These are phyloP conservation scores for Automeris io DNA, from an alignment of 2,888 invertebrate species.

Conservation along the genomic window DNA sequence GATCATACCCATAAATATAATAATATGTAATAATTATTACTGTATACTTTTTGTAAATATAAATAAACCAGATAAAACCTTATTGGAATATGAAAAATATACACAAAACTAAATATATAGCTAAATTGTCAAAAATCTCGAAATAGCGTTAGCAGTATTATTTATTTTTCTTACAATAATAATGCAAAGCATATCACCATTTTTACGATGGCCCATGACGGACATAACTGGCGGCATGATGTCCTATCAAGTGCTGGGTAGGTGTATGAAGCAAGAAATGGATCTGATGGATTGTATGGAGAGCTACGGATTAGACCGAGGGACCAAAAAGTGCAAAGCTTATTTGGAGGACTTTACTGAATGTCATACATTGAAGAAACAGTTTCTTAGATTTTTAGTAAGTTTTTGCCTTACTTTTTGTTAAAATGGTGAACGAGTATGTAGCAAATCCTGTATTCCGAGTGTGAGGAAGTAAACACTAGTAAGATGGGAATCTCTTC, in stretches of 20 bases:
- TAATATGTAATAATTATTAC: too few relatives aligned
- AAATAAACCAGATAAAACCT: too few relatives aligned
- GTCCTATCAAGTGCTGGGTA: slow-evolving; percentile 78
- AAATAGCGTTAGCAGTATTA: not conserved
- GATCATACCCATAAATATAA: too few relatives aligned
- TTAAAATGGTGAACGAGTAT: too few relatives aligned
- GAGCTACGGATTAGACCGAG: slow-evolving; percentile 82
- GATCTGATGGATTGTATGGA: slow-evolving; percentile 84
- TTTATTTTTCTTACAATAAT: not conserved
- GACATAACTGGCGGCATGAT: slow-evolving; percentile 80
- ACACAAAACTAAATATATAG: too few relatives aligned
- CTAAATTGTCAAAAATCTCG: too few relatives aligned
- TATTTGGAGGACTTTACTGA: slow-evolving; percentile 82
- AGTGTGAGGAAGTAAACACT: too few relatives aligned
- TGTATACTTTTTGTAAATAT: too few relatives aligned
- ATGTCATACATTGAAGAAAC: slow-evolving; percentile 78
- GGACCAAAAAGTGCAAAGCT: slow-evolving; percentile 74
- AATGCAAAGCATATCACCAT: slow-evolving; percentile 67
- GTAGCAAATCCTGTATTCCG: too few relatives aligned
- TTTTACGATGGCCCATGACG: slow-evolving; percentile 80
- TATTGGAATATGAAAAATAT: too few relatives aligned
- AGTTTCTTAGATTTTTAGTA: slow-evolving; percentile 73
- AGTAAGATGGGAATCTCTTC: too few relatives aligned
- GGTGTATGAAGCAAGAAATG: slow-evolving; percentile 82
- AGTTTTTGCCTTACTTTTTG: too few relatives aligned